Evolutionary conservation across 2,113 vertebrate species (phyloP), one percentile per base, ranked within the genome.

Genomic region (Lethenteron reissneri): DNA sequence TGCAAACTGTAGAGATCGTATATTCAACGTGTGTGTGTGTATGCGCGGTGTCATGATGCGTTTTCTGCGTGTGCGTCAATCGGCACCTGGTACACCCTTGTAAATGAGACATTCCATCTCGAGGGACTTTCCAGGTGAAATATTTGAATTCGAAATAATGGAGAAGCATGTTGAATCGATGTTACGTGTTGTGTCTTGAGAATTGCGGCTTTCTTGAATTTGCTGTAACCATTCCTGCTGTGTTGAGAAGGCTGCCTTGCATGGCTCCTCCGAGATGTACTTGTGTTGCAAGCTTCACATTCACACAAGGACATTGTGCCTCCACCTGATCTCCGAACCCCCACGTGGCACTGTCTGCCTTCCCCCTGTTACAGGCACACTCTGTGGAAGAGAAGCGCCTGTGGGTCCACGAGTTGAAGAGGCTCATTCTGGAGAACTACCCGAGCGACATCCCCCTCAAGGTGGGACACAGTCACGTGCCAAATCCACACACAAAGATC

Each of bases 381-480:
- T 90, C 90, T 80, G 86, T 89, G 77, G 89, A 92, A 74, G 89
- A 92, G 76, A 92, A 89, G 74, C 78, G 84, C 1, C 75, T 91
- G 12, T 92, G 89, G 89, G 81, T 92, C 2, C 87, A 89, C 75
- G 88, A 86, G 78, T 86, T 92, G 41, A 88, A 91, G 77, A 86
- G 85, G 11, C 81, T 90, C 73, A 91, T 91, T 8, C 81, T 87
- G 9, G 87, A 89, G 73, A 92, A 92, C 75, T 87, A 90, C 70
- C 89, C 86, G 0, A 83, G 86, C 2, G 87, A 85, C 8, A 85
- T 92, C 10, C 89, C 88, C 1, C 85, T 86, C 76, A 92, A 92
- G 85, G 89, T 88, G 73, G 9, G 12, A 12, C 56, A 56, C 41
- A 41, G 41, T 7, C 41, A 41, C 41, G 41, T 41, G 41, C 41